Conservation (phyloP, 1,140 invertebrate species). For the Scaptomyza pallida region DNA sequence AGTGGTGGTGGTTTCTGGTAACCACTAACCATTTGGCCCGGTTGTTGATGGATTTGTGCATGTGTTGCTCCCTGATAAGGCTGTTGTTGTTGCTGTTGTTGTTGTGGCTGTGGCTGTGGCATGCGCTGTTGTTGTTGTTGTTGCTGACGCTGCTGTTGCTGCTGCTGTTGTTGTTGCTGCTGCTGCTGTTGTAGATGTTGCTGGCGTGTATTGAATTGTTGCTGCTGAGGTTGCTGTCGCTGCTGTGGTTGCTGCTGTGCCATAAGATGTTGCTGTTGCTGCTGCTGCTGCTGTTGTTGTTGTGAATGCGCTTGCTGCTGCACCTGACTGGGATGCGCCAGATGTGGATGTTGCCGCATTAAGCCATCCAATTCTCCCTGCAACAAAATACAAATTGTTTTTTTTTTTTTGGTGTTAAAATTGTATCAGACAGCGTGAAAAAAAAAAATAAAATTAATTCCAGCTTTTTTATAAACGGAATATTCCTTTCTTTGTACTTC, state of each 20-base stretch:
- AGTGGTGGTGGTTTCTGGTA: constrained; percentile 77
- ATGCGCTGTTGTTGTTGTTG: constrained; percentile 12
- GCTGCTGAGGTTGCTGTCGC: constrained; percentile 27
- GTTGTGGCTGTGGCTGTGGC: constrained; percentile 1
- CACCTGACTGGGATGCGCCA: constrained; percentile 85
- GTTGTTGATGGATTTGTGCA: constrained; percentile 40
- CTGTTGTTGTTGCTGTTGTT: constrained; percentile 31
- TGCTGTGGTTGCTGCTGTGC: constrained; percentile 36
- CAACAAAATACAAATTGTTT: background rate
- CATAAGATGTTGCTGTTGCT: constrained; percentile 47
- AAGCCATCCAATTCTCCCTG: constrained; percentile 90
- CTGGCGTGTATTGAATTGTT: constrained; percentile 4
- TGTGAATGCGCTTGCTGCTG: constrained; percentile 79
- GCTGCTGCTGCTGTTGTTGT: constrained; percentile 68
- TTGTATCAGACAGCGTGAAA: no score
- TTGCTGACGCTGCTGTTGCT: constrained; percentile 23
- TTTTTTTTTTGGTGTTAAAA: no score
- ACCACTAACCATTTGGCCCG: constrained; percentile 12
- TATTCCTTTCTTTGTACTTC: no score
- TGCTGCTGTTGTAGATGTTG: constrained; percentile 22
- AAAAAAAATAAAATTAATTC: no score
- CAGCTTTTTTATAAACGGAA: no score
- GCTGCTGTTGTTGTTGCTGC: constrained; percentile 15
- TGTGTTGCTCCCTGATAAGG: constrained; percentile 31
- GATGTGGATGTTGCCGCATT: constrained; percentile 89